Conservation (phyloP, 1,140 invertebrate species). For the Orius insidiosus region DNA sequence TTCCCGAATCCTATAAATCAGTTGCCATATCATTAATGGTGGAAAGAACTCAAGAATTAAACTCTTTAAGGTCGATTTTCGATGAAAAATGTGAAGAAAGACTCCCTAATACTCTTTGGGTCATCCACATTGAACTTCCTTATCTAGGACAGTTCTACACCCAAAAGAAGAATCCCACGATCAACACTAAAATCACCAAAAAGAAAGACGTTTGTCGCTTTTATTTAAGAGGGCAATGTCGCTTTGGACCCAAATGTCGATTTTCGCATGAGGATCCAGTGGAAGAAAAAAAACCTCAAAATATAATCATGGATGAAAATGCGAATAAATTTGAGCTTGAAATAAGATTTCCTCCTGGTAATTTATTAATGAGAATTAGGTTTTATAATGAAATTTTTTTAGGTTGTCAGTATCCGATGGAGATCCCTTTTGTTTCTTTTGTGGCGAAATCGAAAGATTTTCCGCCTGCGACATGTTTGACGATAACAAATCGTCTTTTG, state of each 20-base stretch:
- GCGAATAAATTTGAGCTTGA: constrained; percentile 40
- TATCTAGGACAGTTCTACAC: constrained; percentile 39
- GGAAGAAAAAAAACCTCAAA: constrained; percentile 23
- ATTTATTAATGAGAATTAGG: neutral
- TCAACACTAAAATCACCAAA: constrained; percentile 27
- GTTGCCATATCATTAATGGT: constrained; percentile 34
- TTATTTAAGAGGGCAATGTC: constrained; percentile 44
- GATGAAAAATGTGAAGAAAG: constrained; percentile 44
- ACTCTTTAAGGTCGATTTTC: constrained; percentile 54
- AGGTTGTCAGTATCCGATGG: constrained; percentile 45
- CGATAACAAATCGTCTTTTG: constrained; percentile 40
- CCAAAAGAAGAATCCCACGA: constrained; percentile 8
- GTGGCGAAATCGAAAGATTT: constrained; percentile 36
- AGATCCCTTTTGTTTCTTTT: constrained; percentile 47
- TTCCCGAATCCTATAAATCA: constrained; percentile 22
- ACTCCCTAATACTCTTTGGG: constrained; percentile 44
- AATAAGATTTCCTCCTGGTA: constrained; percentile 49
- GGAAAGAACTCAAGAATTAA: constrained; percentile 47
- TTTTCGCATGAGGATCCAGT: constrained; percentile 43
- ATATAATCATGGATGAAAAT: constrained; percentile 23
- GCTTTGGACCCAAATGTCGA: constrained; percentile 48
- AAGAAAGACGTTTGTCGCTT: constrained; percentile 46
- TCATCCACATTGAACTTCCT: constrained; percentile 41
- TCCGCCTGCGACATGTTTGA: constrained; percentile 39
- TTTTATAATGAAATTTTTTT: constrained; percentile 4